Conservation (phyloP, 2,797 vertebrate species). For the Luscinia luscinia region DNA sequence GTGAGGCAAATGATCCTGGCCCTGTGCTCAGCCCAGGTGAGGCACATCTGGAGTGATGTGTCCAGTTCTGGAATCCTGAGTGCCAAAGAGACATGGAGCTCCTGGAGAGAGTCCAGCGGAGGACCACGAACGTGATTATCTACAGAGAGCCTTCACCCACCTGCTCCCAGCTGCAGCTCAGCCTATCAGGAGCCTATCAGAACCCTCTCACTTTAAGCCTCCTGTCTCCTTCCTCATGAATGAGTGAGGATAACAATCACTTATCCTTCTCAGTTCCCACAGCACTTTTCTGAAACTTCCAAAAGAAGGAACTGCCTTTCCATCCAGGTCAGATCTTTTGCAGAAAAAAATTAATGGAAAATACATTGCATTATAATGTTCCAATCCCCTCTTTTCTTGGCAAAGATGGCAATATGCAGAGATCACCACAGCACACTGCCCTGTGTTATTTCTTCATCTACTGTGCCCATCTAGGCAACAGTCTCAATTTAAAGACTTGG, state of each 20-base stretch:
- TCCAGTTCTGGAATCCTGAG: not conserved
- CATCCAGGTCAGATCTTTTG: not conserved
- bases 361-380: not conserved
- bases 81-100: not conserved
- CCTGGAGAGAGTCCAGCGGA: not conserved
- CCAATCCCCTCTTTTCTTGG: not conserved
- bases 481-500: not conserved
- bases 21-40: rapidly evolving
- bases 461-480: not conserved
- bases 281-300: not conserved
- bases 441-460: not conserved
- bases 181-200: no score
- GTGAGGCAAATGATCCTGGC: rapidly evolving
- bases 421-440: not conserved
- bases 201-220: not conserved
- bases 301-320: not conserved
- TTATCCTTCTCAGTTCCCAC: not conserved
- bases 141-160: not conserved
- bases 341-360: not conserved
- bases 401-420: not conserved
- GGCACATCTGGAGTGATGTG: not conserved
- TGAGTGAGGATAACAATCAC: not conserved
- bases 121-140: not conserved
- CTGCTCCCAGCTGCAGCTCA: not conserved
- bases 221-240: not conserved